Percentiles rank a stretch among this genome's conserved stretches.
phyloP scores from a whole-genome alignment of 2,797 vertebrate species.

The Pagetopsis macropterus region DNA sequence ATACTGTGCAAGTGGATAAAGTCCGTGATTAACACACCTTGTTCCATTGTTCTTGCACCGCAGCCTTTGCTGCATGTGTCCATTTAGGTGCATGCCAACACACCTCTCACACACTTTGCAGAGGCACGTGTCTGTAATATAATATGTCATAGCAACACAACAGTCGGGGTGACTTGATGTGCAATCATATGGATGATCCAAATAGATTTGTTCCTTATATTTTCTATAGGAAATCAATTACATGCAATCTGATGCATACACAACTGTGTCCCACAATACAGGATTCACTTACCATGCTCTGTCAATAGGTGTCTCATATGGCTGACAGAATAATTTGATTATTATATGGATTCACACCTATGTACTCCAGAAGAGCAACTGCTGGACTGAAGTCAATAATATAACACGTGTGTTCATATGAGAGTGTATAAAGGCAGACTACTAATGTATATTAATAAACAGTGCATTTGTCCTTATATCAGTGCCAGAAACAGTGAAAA shows the following conservation, averaged over 20 bases:
- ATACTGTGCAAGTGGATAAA: conserved; percentile 60
- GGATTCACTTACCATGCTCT: background rate
- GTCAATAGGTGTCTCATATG: conserved; percentile 15
- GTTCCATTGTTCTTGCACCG: conserved; percentile 10
- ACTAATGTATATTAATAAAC: background rate
- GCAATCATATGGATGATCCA: conserved; percentile 9
- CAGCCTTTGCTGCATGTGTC: conserved; percentile 15
- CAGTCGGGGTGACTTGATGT: background rate
- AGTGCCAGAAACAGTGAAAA: too few relatives aligned
- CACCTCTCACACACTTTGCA: background rate
- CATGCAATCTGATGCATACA: background rate
- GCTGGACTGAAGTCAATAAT: background rate
- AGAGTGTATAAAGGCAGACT: background rate
- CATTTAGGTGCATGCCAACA: conserved; percentile 22
- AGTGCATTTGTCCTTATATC: background rate
- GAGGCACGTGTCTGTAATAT: background rate
- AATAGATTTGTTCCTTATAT: background rate
- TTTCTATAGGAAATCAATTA: background rate
- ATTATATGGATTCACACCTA: conserved; percentile 1
- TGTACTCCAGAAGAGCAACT: background rate
- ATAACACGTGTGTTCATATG: background rate
- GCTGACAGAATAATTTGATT: conserved; percentile 18
- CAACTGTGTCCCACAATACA: background rate
- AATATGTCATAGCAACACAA: background rate
- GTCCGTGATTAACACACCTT: conserved; percentile 56